Base-by-base conservation (phyloP, 2,113 vertebrate species). In the Callopanchax toddi region DNA sequence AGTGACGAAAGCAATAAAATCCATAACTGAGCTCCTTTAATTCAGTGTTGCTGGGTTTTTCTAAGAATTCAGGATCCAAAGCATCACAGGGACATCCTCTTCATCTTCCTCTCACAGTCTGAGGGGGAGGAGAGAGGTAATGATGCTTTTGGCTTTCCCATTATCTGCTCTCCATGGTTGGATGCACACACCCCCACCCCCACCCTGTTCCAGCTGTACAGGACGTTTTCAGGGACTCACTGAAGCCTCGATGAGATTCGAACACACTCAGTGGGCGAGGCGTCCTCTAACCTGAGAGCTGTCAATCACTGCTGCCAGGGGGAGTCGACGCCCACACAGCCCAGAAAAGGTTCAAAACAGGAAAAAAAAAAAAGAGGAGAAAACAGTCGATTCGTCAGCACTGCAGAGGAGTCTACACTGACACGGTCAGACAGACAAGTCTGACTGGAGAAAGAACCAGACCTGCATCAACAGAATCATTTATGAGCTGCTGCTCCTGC, bases 111-210 rank as follows among this genome's bases (percentile, higher is more conserved):
- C 63, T 53, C 45, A 4, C 21, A 3, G 51, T 57, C n/a, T 59
- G 10, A 1, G 29, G 44, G 43, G 66, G 79, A 37, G 64, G 64
- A 74, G 75, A 65, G 85, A 82, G 84, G 81, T 91, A 91, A 92
- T 91, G 86, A 91, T 87, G 87, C 87, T 89, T 72, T 89, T 84
- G 79, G 83, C 79, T 90, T 89, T 90, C 83, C 88, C 89, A 92
- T 92, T 91, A 92, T 81, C 77, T 59, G 54, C 83, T 82, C 61
- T 29, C 63, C 87, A 84, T 37, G 82, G 76, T 36, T 85, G 86
- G 71, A 60, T 65, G 83, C 84, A 83, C 49, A 23, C 25, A 21
- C 52, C 51, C 13, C 76, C 53, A 16, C 58, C 44, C 18, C 53
- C 60, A 16, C 13, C 48, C 55, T 22, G 21, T 26, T 40, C 11